A percentile compares a stretch with the other conserved stretches of the same genome.
phyloP scores from a whole-genome alignment of 2,797 vertebrate genomes.

The Sebastes aleutianus region DNA sequence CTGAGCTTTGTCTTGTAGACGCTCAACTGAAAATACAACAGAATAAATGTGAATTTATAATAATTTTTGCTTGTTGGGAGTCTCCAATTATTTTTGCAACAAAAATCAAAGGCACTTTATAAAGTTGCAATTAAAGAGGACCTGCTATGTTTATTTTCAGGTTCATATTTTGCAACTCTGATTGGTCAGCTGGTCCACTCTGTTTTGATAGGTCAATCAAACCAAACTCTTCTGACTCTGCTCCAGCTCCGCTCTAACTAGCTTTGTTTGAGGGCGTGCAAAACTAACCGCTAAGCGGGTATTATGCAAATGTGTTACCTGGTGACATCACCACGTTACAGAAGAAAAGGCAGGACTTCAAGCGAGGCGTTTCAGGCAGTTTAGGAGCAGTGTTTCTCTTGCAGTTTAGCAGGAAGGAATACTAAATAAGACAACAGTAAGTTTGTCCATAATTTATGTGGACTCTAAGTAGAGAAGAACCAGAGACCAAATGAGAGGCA shows the following conservation, averaged over 20 bases:
- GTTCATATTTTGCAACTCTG: too few relatives aligned
- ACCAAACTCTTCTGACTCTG: rapidly evolving
- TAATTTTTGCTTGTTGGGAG: neutral
- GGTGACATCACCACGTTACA: too few relatives aligned
- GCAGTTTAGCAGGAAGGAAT: neutral
- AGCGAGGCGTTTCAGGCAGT: too few relatives aligned
- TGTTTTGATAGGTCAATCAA: rapidly evolving
- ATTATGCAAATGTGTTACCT: too few relatives aligned
- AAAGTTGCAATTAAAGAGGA: neutral
- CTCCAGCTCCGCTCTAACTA: rapidly evolving
- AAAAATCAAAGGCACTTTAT: neutral
- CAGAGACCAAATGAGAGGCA: constrained; percentile 43
- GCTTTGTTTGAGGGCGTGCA: too few relatives aligned
- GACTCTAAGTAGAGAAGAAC: constrained; percentile 33
- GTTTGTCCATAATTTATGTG: constrained; percentile 27
- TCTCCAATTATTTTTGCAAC: neutral
- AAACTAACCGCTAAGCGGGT: too few relatives aligned
- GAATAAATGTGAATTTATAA: neutral
- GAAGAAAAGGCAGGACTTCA: too few relatives aligned
- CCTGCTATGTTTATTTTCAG: too few relatives aligned
- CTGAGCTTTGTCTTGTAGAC: neutral
- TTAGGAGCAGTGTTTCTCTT: neutral
- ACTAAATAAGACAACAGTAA: constrained; percentile 15
- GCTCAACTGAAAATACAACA: neutral
- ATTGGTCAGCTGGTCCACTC: too few relatives aligned